phyloP scores from a whole-genome alignment of 2,113 vertebrate genomes.

The Prolemur simus region DNA sequence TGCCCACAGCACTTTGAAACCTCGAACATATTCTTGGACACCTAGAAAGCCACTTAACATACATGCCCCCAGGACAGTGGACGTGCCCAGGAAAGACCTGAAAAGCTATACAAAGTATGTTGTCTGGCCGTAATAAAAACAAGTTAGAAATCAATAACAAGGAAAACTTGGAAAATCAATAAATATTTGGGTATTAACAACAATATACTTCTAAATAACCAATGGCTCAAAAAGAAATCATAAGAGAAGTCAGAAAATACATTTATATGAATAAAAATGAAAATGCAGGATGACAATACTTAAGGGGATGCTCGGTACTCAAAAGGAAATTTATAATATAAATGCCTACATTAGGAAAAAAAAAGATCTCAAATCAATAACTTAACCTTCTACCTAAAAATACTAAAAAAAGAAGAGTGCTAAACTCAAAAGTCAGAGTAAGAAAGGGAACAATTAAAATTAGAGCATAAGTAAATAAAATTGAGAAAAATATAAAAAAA shows the following conservation, averaged over 20 bases:
- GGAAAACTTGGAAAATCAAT: neutral
- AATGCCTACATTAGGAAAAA: neutral
- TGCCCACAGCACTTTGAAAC: neutral
- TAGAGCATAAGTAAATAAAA: neutral
- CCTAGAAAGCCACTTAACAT: neutral
- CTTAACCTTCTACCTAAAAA: neutral
- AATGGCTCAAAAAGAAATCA: neutral
- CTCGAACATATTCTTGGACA: neutral
- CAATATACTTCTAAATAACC: neutral
- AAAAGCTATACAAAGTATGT: neutral
- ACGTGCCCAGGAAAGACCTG: neutral
- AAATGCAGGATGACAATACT: neutral
- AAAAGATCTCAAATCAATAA: neutral
- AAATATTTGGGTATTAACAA: neutral
- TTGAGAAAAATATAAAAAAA: neutral
- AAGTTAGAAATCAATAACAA: neutral
- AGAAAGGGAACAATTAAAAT: neutral
- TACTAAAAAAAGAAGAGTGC: neutral
- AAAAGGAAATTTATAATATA: neutral
- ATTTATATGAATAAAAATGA: neutral
- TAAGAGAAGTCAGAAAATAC: neutral
- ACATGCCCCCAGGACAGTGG: neutral
- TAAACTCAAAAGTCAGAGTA: neutral
- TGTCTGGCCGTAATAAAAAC: neutral
- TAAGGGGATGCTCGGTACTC: neutral